phyloP scores from a whole-genome alignment of 2,797 vertebrate genomes.

The Florisuga fusca region DNA sequence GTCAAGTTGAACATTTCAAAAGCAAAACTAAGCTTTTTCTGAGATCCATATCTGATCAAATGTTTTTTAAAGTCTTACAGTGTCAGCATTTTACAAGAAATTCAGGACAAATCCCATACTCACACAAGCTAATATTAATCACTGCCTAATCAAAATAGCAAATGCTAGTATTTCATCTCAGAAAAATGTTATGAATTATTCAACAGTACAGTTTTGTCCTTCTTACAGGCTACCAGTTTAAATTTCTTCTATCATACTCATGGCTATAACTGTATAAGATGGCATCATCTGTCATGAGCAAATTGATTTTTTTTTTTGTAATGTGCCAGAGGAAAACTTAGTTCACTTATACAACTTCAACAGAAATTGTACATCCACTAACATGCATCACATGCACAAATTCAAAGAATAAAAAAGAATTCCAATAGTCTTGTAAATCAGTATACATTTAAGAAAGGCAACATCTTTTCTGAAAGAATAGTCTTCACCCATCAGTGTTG shows the following conservation, averaged over 20 bases:
- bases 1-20: neutral
- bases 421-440: neutral
- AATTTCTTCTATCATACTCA: neutral
- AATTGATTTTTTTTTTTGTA: neutral
- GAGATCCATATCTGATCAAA: neutral
- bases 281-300: neutral
- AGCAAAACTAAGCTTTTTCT: neutral
- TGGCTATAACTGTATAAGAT: neutral
- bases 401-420: neutral
- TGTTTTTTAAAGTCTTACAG: neutral
- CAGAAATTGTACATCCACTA: neutral
- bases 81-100: slow-evolving; percentile 19
- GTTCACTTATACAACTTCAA: neutral
- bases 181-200: slow-evolving; percentile 8
- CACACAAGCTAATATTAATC: neutral
- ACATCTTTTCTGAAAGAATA: neutral
- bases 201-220: neutral
- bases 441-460: neutral
- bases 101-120: neutral
- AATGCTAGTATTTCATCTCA: neutral
- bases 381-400: neutral
- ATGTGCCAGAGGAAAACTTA: neutral
- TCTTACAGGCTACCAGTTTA: neutral
- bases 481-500: neutral
- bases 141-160: neutral